Conservation (phyloP, 2,797 vertebrate genomes). For the Onychomys leucogaster region DNA sequence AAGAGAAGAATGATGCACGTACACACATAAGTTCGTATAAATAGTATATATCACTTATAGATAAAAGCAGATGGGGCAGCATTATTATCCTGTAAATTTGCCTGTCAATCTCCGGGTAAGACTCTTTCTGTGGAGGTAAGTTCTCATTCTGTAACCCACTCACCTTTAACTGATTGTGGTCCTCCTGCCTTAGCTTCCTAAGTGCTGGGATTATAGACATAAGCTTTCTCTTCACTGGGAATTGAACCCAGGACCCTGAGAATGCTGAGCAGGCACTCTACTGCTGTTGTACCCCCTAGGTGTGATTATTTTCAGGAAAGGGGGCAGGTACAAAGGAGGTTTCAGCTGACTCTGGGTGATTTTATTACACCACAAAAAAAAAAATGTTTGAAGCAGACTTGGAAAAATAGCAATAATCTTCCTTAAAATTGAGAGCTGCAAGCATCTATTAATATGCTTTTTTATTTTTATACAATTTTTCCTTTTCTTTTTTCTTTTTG, state of each 20-base stretch:
- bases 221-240: neutral
- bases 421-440: neutral
- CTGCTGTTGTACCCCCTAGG: neutral
- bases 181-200: neutral
- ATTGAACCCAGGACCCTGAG: neutral
- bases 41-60: neutral
- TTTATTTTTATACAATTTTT: neutral
- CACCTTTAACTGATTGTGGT: neutral
- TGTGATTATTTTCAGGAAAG: neutral
- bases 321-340: neutral
- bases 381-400: slow-evolving; percentile 6
- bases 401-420: neutral
- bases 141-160: neutral
- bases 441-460: neutral
- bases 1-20: neutral
- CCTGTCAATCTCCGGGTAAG: neutral
- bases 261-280: neutral
- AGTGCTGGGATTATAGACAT: neutral
- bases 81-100: neutral
- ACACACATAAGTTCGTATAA: neutral
- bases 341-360: neutral
- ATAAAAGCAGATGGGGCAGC: neutral
- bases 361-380: slow-evolving; percentile 13
- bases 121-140: neutral
- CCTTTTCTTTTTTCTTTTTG: neutral